Conservation (phyloP, 2,797 vertebrate species). For the Numenius phaeopus region DNA sequence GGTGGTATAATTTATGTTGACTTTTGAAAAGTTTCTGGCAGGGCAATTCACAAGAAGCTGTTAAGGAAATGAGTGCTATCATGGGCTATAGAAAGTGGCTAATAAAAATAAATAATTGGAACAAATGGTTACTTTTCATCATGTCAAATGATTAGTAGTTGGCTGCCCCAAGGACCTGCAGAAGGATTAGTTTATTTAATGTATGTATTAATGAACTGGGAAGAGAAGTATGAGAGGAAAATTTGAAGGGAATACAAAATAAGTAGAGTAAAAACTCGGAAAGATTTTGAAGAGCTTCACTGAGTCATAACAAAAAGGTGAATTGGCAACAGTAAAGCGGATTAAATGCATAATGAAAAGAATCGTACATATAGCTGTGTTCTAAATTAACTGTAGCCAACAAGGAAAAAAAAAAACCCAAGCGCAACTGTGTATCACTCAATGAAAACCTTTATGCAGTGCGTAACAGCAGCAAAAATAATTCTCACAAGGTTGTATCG, state of each 20-base stretch:
- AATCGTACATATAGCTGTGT: slow-evolving; percentile 11
- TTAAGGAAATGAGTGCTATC: slow-evolving; percentile 63
- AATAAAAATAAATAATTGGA: slow-evolving; percentile 72
- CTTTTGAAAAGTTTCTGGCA: slow-evolving; percentile 57
- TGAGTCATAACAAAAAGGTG: slow-evolving; percentile 53
- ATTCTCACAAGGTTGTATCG: not conserved
- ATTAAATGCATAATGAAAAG: slow-evolving; percentile 60
- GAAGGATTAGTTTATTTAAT: slow-evolving; percentile 60
- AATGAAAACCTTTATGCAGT: slow-evolving; percentile 48
- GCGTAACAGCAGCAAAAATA: slow-evolving; percentile 19
- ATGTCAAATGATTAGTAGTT: slow-evolving; percentile 14
- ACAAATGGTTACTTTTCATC: slow-evolving; percentile 64
- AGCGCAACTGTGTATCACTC: not conserved
- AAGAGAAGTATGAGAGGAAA: slow-evolving; percentile 50
- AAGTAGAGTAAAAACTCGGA: slow-evolving; percentile 17
- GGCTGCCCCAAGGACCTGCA: slow-evolving; percentile 40
- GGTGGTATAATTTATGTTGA: slow-evolving; percentile 11
- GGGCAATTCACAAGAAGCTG: slow-evolving; percentile 47
- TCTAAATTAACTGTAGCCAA: slow-evolving; percentile 59
- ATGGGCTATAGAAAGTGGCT: slow-evolving; percentile 24
- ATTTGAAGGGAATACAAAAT: slow-evolving; percentile 45
- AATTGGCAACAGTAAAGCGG: slow-evolving; percentile 38
- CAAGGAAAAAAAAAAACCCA: not conserved
- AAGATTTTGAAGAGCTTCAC: slow-evolving; percentile 47
- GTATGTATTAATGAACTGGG: slow-evolving; percentile 56